These are phyloP conservation scores for Scrobipalpa atriplicella DNA, from an alignment of 2,888 invertebrate genomes.

Conservation along the genomic window DNA sequence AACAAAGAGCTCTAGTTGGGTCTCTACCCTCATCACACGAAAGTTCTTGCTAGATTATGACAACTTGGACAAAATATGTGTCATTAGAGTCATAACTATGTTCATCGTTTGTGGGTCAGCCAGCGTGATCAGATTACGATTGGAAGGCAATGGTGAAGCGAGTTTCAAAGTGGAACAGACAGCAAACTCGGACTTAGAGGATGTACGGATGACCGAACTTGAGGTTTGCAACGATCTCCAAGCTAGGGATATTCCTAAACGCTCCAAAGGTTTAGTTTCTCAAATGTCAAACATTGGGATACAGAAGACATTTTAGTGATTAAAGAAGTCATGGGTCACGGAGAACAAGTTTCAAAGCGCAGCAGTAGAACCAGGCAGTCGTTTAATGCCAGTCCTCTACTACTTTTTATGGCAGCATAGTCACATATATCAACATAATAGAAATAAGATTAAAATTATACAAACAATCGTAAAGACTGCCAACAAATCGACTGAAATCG, in stretches of 20 bases:
- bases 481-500: too few species aligned
- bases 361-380: neutral
- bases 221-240: neutral
- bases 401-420: slow-evolving; percentile 1
- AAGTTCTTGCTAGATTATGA: slow-evolving; percentile 15
- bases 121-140: slow-evolving; percentile 46
- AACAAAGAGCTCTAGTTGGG: neutral
- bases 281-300: neutral
- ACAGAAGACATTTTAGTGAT: too few species aligned
- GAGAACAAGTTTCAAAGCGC: too few species aligned
- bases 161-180: slow-evolving; percentile 16
- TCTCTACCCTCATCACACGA: slow-evolving; percentile 9
- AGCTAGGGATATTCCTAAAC: neutral
- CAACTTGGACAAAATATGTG: slow-evolving; percentile 19
- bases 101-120: slow-evolving; percentile 20
- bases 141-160: slow-evolving; percentile 52
- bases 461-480: too few species aligned
- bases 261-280: neutral
- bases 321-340: too few species aligned
- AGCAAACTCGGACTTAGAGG: slow-evolving; percentile 3
- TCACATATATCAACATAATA: neutral
- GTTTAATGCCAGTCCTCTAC: neutral
- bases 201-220: neutral
- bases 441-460: neutral
- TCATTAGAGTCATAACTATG: slow-evolving; percentile 7